phyloP scores from a whole-genome alignment of 2,797 vertebrate genomes.

The Anguilla obscura region DNA sequence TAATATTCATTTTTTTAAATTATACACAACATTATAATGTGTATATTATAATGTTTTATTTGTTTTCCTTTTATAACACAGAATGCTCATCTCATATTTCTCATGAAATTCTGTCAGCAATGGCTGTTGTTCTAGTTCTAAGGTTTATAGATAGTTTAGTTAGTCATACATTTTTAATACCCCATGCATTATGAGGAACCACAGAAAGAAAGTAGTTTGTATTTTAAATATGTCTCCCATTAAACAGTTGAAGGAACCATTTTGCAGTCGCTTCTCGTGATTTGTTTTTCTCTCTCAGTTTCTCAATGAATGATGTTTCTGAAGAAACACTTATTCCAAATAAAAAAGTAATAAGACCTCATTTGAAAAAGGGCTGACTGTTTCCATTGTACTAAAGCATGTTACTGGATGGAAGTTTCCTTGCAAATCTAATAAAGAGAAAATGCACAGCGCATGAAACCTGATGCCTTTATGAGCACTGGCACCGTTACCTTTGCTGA shows the following conservation, averaged over 20 bases:
- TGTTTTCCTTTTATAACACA: neutral
- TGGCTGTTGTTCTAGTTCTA: neutral
- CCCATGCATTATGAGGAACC: neutral
- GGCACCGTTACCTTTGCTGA: neutral
- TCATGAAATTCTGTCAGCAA: neutral
- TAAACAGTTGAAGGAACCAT: neutral
- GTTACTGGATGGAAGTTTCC: neutral
- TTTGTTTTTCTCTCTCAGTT: neutral
- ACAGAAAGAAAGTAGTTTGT: conserved; percentile 14
- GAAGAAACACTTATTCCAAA: neutral
- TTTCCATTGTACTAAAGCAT: neutral
- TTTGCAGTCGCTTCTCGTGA: neutral
- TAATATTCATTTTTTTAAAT: neutral
- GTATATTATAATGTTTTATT: neutral
- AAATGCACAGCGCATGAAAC: neutral
- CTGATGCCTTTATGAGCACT: neutral
- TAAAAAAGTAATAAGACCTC: neutral
- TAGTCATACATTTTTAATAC: conserved; percentile 2
- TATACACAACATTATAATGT: neutral
- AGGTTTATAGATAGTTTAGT: neutral
- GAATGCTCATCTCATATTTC: neutral
- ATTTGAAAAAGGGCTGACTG: neutral
- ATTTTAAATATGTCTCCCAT: neutral
- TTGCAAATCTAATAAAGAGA: neutral
- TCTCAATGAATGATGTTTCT: neutral